These are phyloP conservation scores for Otus sunia DNA, from an alignment of 2,113 vertebrate genomes.

Conservation along the genomic window DNA sequence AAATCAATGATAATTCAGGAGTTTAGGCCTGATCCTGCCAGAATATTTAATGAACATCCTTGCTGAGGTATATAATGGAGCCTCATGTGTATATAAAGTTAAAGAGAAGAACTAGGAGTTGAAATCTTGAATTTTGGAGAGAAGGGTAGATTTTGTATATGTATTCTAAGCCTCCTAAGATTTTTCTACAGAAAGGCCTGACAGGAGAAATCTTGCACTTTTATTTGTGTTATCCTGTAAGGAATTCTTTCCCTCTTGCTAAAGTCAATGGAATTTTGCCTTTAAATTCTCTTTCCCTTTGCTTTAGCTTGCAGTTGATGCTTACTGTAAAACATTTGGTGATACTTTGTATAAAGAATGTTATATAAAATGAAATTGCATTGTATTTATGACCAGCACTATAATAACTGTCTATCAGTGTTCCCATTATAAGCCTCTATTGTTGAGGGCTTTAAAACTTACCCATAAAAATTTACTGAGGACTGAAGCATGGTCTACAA, in stretches of 20 bases:
- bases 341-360: conserved; percentile 37
- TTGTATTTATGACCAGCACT: conserved; percentile 54
- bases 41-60: not conserved
- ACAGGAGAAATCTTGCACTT: not conserved
- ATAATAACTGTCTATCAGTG: conserved; percentile 23
- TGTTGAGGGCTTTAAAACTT: conserved; percentile 50
- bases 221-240: not conserved
- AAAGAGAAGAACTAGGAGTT: not conserved
- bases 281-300: conserved; percentile 20
- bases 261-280: not conserved
- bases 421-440: conserved; percentile 45
- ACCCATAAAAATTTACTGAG: conserved; percentile 31
- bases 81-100: not conserved
- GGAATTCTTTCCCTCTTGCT: not conserved
- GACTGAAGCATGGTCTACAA: not conserved
- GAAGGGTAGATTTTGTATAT: not conserved
- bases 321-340: conserved; percentile 46
- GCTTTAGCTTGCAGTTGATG: conserved; percentile 30
- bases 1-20: not conserved
- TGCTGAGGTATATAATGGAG: not conserved
- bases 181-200: not conserved
- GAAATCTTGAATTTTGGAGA: not conserved
- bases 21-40: not conserved
- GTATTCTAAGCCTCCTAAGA: not conserved
- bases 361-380: conserved; percentile 51